Base-by-base conservation (phyloP, 2,113 vertebrate species). In the Strix aluco region DNA sequence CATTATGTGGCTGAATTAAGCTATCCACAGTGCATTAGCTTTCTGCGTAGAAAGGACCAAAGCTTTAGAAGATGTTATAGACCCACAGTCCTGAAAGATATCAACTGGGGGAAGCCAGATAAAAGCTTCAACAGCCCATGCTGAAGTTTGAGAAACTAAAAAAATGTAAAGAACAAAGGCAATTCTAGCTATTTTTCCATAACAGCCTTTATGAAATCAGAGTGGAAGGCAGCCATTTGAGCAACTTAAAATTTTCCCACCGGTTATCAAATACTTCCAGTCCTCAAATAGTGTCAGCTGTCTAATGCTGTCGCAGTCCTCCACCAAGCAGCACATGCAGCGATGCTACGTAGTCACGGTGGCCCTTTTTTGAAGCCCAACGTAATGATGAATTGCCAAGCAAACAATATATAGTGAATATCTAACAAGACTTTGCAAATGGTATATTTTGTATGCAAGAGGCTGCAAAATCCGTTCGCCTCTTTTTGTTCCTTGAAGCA, bases 341-440 rank as follows among this genome's bases (percentile, higher is more conserved):
- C 0, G 0, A 57, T 1, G 47, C 66, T 12, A 10, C 0, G 0
- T 0, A 7, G 29, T 11, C 67, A 69, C 6, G 3, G 46, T 2
- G 27, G 40, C 58, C 32, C 59, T 30, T n/a, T n/a, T 12, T 1
- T n/a, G 61, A 70, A 82, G 71, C 36, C 85, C 46, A 40, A 34
- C 23, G 3, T 0, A 0, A 34, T 0, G 2, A 44, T 0, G 40
- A 85, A 42, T 8, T 23, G 52, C 74, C 54, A 6, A 75, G 70
- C 66, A 69, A 65, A 88, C 30, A 3, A 47, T 1, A 30, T 0
- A 11, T 0, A 62, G 63, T 3, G n/a, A 92, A 7, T 25, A 54
- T 13, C 32, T 9, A 30, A 58, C 0, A 7, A 51, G 58, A 66
- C 57, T 87, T 25, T 52, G 44, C 62, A 81, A 83, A 54, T 3